Evolutionary conservation across 1,140 invertebrate genomes (phyloP).

Genomic region (Saxidomus purpurata): DNA sequence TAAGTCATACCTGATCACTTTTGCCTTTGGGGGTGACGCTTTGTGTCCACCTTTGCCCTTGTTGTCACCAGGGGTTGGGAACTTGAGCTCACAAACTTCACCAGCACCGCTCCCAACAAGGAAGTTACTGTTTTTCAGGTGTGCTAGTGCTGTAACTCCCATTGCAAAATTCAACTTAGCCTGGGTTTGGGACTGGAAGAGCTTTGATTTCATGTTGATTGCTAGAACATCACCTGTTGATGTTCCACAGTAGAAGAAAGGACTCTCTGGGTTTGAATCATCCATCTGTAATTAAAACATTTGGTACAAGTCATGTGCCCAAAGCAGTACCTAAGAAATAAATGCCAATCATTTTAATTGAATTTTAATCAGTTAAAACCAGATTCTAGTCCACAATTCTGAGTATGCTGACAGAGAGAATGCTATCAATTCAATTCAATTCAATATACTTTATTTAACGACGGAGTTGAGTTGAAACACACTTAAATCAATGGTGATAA

Average conservation of each 20-base stretch:
- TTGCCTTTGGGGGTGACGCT: conserved; percentile 27
- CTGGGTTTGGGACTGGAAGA: conserved; percentile 83
- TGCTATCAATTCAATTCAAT: too few relatives aligned
- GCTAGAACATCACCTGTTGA: conserved; percentile 91
- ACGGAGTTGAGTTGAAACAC: too few relatives aligned
- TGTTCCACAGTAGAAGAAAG: conserved; percentile 94
- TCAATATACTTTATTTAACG: too few relatives aligned
- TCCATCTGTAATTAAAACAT: conserved; percentile 71
- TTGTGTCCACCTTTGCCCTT: conserved; percentile 44
- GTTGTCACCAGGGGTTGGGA: conserved; percentile 55
- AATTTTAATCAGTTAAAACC: too few relatives aligned
- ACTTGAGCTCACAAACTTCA: conserved; percentile 87
- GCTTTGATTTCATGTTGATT: conserved; percentile 83
- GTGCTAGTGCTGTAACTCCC: conserved; percentile 90
- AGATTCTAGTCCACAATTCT: too few relatives aligned
- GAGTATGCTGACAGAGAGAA: neutral
- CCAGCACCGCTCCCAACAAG: conserved; percentile 95
- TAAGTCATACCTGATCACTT: conserved; percentile 41
- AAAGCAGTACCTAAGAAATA: too few relatives aligned
- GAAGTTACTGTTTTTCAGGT: conserved; percentile 88
- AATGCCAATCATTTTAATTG: too few relatives aligned
- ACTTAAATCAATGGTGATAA: too few relatives aligned
- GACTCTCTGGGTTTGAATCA: conserved; percentile 88
- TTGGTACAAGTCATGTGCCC: neutral
- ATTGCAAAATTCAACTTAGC: conserved; percentile 81